Evolutionary conservation across 2,797 vertebrate genomes (phyloP), one percentile per base, ranked within the genome.

Genomic region (Phoeniculus purpureus): DNA sequence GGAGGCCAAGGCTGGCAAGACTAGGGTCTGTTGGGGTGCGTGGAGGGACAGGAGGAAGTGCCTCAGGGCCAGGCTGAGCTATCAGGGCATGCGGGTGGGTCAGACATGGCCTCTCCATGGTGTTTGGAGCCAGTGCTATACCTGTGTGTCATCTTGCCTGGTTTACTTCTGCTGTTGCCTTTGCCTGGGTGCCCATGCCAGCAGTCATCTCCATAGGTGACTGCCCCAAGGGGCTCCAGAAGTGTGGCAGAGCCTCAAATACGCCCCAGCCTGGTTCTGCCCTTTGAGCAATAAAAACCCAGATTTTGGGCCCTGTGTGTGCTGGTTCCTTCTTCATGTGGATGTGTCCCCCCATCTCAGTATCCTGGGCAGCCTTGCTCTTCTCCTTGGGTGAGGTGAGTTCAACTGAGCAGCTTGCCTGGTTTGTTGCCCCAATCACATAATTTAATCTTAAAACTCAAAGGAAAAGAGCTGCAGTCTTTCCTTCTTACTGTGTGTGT

Each of bases 261-360:
- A 52, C 6, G 14, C 52, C 34, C 22, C 1, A 13, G 55, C 18
- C 20, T 60, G 51, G 9, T 19, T 52, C 4, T 6, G 48, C 15
- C 20, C 15, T 9, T 5, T 13, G 58, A 29, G 15, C 12, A 16
- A 10, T 15, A 25, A 77, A 59, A 2, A 12, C 14, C 3, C 8
- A 5, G 9, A 27, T 40, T 67, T 58, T 29, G 62, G 29, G 23
- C 6, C 3, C 9, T 29, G n/a, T 9, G 19, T 25, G 3, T 48
- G 25, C 26, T 32, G 5, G 15, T n/a, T 87, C 22, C 12, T 26
- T 31, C 6, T 70, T 60, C 23, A 15, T 16, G 48, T 11, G 25
- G 2, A 3, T 19, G 4, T 64, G 27, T 34, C 23, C 32, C 26
- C 18, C 71, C 1, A 1, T 21, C 10, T 45, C 37, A 7, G 3